phyloP scores from a whole-genome alignment of 2,113 vertebrate species.

The Taxidea taxus region DNA sequence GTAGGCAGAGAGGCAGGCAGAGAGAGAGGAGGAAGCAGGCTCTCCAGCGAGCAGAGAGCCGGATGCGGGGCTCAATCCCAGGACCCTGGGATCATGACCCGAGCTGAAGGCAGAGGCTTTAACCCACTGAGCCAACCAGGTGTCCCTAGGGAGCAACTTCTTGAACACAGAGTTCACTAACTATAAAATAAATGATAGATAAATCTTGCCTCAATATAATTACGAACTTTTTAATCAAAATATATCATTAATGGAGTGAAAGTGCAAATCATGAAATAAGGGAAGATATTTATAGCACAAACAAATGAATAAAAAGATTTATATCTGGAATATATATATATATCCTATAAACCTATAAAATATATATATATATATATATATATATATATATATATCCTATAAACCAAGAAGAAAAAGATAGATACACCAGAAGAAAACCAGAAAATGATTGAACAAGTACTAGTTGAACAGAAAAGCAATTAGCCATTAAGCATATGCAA shows the following conservation, averaged over 20 bases:
- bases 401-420: background rate
- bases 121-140: too few relatives aligned
- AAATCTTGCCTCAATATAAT: background rate
- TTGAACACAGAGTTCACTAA: background rate
- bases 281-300: background rate
- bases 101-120: too few relatives aligned
- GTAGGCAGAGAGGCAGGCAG: too few relatives aligned
- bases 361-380: background rate
- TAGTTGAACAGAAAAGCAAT: background rate
- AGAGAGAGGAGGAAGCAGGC: too few relatives aligned
- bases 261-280: background rate
- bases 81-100: too few relatives aligned
- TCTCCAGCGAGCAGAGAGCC: too few relatives aligned
- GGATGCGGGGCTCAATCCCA: too few relatives aligned
- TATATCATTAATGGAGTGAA: background rate
- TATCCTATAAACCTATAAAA: background rate
- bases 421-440: background rate
- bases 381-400: background rate
- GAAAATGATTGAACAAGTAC: background rate
- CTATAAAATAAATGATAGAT: background rate
- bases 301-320: background rate
- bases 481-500: background rate
- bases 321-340: background rate
- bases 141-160: background rate
- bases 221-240: background rate